Base-by-base conservation (phyloP, 2,888 invertebrate species). In the Reticulitermes lucifugus region DNA sequence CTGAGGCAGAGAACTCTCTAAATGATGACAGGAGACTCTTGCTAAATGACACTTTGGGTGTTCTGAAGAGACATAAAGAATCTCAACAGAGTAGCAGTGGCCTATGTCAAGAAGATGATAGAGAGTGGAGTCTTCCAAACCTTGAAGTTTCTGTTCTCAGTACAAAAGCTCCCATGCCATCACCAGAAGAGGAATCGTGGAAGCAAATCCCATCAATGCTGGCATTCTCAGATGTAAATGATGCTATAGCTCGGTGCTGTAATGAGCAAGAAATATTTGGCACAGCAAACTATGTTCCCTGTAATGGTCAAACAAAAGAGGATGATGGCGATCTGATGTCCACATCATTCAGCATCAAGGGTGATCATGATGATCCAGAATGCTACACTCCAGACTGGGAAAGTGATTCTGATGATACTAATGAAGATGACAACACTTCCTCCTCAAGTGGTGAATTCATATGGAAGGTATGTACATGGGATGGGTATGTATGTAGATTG, bases 381-480 rank as follows among this genome's bases (percentile, higher is more conserved):
- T 91, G 90, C 46, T 92, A 92, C 85, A 92, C 93, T 71, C 92
- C 94, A 88, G 95, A 95, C 88, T 95, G 95, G 94, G 95, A 95
- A 89, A 95, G 94, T 90, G 94, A 94, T 88, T 93, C 93, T 14
- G 95, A 93, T 86, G 93, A 93, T n/a, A 93, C 94, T 87, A 87
- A 88, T 59, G 88, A 87, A 5, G 88, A 88, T 59, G 88, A 88
- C 65, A 87, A 88, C 70, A 87, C 88, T 65, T 95, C 95, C 59
- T 94, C 94, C 12, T 95, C 95, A 10, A 96, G 95, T 87, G 95
- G 95, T 18, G 96, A 96, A 90, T 96, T 96, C 89, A 94, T 96
- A 86, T 96, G 96, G 95, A 95, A 95, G 94, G 95, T 95, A 89
- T 89, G 90, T 89, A 79, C 7, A 6, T 6, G 12, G 55, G 55